A percentile compares a stretch with the other conserved stretches of the same genome.
These are phyloP conservation scores for Adelognathus sp. DNA, from an alignment of 2,888 invertebrate genomes.

Conservation along the genomic window DNA sequence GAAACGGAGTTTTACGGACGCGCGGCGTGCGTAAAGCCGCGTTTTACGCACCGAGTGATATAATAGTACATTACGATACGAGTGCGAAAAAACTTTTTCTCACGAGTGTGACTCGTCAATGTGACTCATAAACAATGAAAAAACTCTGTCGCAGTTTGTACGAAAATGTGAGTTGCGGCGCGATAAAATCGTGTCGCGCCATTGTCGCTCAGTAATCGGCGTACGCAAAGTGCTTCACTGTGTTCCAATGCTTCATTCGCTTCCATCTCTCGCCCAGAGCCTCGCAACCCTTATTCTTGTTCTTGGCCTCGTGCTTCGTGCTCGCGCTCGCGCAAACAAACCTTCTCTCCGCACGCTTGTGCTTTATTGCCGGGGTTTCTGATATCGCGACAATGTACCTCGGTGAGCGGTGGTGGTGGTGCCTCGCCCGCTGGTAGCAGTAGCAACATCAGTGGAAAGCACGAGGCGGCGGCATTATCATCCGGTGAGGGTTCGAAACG, in stretches of 20 bases:
- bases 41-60: too few relatives aligned
- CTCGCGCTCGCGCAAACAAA: conserved; percentile 34
- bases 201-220: conserved; percentile 72
- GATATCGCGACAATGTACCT: conserved; percentile 73
- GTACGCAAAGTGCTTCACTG: conserved; percentile 45
- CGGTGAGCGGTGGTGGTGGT: conserved; percentile 41
- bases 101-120: too few relatives aligned
- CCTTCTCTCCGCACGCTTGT: conserved; percentile 65
- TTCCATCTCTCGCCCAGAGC: conserved; percentile 31
- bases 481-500: conserved; percentile 71
- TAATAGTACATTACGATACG: too few relatives aligned
- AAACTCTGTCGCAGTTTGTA: too few relatives aligned
- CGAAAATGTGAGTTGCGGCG: neutral
- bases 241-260: neutral
- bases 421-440: conserved; percentile 46
- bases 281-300: conserved; percentile 45
- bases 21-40: too few relatives aligned
- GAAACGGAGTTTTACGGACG: too few relatives aligned
- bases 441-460: conserved; percentile 72
- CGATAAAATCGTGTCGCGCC: conserved; percentile 61
- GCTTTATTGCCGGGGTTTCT: conserved; percentile 77
- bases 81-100: too few relatives aligned
- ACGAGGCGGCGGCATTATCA: conserved; percentile 77
- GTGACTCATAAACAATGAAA: too few relatives aligned
- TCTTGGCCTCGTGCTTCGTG: conserved; percentile 8